phyloP scores from a whole-genome alignment of 2,888 invertebrate genomes.

The Aphelenchoides bicaudatus region DNA sequence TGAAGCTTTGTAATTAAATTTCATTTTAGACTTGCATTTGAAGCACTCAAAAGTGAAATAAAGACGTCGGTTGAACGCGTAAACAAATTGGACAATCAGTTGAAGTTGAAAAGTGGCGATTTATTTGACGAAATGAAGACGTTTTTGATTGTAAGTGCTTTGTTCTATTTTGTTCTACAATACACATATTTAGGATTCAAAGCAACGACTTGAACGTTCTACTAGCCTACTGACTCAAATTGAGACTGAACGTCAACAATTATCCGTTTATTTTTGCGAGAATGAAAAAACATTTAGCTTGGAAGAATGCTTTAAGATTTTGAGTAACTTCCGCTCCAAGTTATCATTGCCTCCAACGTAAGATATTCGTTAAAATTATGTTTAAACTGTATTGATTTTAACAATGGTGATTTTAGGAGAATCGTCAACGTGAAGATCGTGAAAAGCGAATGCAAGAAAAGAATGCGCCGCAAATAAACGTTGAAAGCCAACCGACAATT shows the following conservation, averaged over 20 bases:
- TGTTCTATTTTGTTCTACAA: not conserved
- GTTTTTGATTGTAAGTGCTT: slow-evolving; percentile 22
- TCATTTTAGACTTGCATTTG: slow-evolving; percentile 22
- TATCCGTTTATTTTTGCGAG: slow-evolving; percentile 46
- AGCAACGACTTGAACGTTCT: slow-evolving; percentile 24
- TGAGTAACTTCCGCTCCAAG: slow-evolving; percentile 45
- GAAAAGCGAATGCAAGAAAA: slow-evolving; percentile 12
- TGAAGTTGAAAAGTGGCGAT: slow-evolving; percentile 19
- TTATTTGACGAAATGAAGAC: slow-evolving; percentile 18
- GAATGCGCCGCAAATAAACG: too few species aligned
- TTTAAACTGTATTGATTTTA: not conserved
- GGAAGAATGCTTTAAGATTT: slow-evolving; percentile 57
- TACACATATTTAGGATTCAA: slow-evolving; percentile 23
- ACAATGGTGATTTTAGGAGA: slow-evolving; percentile 6
- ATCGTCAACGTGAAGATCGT: slow-evolving; percentile 20
- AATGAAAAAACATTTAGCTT: slow-evolving; percentile 43
- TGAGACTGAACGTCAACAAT: slow-evolving; percentile 26
- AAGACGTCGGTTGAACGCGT: slow-evolving; percentile 23
- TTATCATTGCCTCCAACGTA: slow-evolving; percentile 32
- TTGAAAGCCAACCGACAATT: slow-evolving; percentile 1
- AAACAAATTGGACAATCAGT: slow-evolving; percentile 22
- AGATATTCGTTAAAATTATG: not conserved
- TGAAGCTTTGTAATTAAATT: not conserved
- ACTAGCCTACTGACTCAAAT: slow-evolving; percentile 16
- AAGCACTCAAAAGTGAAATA: slow-evolving; percentile 21